phyloP scores from a whole-genome alignment of 2,113 vertebrate genomes.

The Pica pica region DNA sequence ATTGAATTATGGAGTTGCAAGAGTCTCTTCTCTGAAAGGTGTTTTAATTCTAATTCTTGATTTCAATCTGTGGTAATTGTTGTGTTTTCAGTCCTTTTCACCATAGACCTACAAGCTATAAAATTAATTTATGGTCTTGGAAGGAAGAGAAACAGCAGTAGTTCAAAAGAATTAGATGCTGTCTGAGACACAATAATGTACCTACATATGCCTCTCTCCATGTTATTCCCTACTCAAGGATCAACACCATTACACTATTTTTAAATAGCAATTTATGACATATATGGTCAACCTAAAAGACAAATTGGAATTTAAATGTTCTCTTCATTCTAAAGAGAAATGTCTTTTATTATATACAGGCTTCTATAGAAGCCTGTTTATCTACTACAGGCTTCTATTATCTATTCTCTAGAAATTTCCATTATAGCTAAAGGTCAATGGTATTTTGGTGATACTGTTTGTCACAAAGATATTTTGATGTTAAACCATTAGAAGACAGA shows the following conservation, averaged over 20 bases:
- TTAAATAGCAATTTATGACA: background rate
- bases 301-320: background rate
- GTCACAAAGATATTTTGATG: background rate
- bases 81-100: background rate
- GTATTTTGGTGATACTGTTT: background rate
- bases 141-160: background rate
- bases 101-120: background rate
- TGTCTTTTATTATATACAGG: background rate
- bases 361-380: background rate
- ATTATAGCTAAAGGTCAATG: background rate
- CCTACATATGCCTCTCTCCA: background rate
- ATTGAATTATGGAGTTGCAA: background rate
- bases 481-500: background rate
- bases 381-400: background rate
- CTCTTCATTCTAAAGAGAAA: background rate
- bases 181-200: background rate
- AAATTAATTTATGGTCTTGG: background rate
- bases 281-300: background rate
- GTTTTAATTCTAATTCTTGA: background rate
- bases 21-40: background rate
- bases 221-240: background rate
- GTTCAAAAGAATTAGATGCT: background rate
- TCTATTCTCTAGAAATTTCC: background rate
- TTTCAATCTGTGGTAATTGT: background rate
- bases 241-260: fast-evolving